Conservation (phyloP, 2,888 invertebrate genomes). For the Andrena hattorfiana region DNA sequence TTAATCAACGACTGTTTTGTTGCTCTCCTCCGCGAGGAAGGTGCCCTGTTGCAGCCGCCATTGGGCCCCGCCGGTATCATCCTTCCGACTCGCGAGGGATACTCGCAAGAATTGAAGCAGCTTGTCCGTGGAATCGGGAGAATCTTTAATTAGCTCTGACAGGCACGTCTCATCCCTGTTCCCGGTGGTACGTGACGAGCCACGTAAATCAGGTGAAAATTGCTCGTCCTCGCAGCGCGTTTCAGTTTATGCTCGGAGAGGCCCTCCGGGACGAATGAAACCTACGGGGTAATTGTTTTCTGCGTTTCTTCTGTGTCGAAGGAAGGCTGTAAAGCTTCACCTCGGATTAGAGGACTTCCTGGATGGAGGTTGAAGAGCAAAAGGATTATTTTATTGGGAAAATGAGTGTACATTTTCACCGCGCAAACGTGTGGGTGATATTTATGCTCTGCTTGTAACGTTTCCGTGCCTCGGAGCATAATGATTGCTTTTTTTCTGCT, state of each 20-base stretch:
- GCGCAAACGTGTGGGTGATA: background rate
- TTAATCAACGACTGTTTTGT: conserved; percentile 76
- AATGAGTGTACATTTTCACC: background rate
- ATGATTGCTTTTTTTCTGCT: conserved; percentile 20
- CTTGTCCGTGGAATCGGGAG: conserved; percentile 53
- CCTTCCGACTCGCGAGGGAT: conserved; percentile 7
- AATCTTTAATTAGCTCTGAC: conserved; percentile 74
- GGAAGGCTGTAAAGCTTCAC: background rate
- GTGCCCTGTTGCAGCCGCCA: conserved; percentile 50
- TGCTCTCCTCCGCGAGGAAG: conserved; percentile 70
- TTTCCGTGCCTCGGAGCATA: background rate
- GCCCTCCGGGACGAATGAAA: conserved; percentile 8
- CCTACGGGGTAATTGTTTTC: background rate
- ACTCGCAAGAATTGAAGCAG: conserved; percentile 64
- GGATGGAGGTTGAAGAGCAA: background rate
- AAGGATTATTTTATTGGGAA: background rate
- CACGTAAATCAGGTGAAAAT: conserved; percentile 48
- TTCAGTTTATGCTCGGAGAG: conserved; percentile 24
- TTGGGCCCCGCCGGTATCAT: conserved; percentile 9
- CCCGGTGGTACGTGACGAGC: conserved; percentile 46
- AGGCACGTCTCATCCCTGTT: conserved; percentile 39
- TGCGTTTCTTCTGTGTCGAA: background rate
- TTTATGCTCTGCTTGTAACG: conserved; percentile 8
- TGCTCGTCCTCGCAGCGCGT: conserved; percentile 5
- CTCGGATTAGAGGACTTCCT: background rate